phyloP scores from a whole-genome alignment of 2,797 vertebrate genomes.

The Pangasius djambal region DNA sequence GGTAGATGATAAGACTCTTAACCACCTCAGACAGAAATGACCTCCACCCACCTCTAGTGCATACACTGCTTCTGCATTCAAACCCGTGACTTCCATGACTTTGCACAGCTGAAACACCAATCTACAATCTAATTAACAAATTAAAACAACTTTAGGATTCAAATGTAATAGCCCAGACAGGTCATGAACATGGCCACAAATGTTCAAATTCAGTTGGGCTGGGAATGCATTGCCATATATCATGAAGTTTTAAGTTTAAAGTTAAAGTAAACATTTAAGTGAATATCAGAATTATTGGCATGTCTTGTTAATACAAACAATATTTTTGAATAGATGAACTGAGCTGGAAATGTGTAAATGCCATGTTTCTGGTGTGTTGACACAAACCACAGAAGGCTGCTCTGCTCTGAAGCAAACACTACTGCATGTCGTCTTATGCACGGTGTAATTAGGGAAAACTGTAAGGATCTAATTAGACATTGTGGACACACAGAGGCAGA shows the following conservation, averaged over 20 bases:
- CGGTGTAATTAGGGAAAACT: not conserved
- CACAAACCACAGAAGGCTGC: not conserved
- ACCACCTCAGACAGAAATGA: not conserved
- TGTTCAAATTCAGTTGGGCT: not conserved
- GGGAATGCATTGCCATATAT: not conserved
- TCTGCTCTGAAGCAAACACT: not conserved
- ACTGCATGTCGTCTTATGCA: not conserved
- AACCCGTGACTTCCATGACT: not conserved
- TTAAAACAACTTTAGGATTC: not conserved
- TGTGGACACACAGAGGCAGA: not conserved
- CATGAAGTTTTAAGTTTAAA: not conserved
- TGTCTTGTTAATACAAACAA: not conserved
- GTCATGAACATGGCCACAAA: not conserved
- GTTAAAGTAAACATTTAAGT: not conserved
- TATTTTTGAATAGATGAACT: not conserved
- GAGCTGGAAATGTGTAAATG: not conserved
- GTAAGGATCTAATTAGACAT: not conserved
- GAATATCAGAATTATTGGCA: not conserved
- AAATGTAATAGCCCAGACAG: not conserved
- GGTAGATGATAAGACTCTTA: constrained; percentile 6
- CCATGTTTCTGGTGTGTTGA: not conserved
- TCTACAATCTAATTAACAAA: not conserved
- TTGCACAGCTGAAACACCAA: not conserved
- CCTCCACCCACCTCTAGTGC: not conserved
- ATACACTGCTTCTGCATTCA: not conserved